These are phyloP conservation scores for Melikaiella ostensackeni DNA, from an alignment of 2,888 invertebrate genomes.

Conservation along the genomic window DNA sequence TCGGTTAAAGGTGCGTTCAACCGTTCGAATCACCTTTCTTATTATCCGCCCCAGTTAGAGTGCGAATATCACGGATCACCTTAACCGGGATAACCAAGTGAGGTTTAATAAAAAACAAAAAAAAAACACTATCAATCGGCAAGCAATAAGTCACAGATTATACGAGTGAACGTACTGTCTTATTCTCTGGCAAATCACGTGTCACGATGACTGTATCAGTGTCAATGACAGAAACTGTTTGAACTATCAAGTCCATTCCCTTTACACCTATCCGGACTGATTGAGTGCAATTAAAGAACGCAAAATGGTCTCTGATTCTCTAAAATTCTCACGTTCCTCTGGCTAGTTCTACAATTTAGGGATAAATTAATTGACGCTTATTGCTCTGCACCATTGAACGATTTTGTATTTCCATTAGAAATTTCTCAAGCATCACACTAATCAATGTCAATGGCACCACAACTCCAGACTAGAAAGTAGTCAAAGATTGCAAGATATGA, in stretches of 20 bases:
- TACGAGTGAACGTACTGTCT: constrained; percentile 48
- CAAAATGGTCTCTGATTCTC: constrained; percentile 39
- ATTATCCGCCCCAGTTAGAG: constrained; percentile 18
- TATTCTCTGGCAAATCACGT: constrained; percentile 45
- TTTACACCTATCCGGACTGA: constrained; percentile 37
- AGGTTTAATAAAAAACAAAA: constrained; percentile 34
- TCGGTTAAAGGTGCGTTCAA: constrained; percentile 5
- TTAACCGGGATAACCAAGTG: constrained; percentile 36
- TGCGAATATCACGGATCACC: constrained; percentile 38
- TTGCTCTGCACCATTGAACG: neutral
- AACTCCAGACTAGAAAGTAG: constrained; percentile 21
- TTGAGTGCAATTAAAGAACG: constrained; percentile 35
- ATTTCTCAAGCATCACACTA: constrained; percentile 16
- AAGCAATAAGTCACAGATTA: constrained; percentile 49
- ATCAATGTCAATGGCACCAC: constrained; percentile 46
- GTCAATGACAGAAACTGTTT: constrained; percentile 60
- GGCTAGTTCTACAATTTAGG: constrained; percentile 33
- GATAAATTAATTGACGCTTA: constrained; percentile 34
- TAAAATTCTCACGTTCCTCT: constrained; percentile 51
- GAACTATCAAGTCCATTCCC: constrained; percentile 37
- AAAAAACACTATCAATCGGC: constrained; percentile 48
- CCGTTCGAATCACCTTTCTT: constrained; percentile 1
- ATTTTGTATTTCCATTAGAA: constrained; percentile 13
- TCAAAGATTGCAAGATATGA: constrained; percentile 8
- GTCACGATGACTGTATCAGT: constrained; percentile 56